Conservation (phyloP, 2,113 vertebrate species). For the Corythornis cristatus region DNA sequence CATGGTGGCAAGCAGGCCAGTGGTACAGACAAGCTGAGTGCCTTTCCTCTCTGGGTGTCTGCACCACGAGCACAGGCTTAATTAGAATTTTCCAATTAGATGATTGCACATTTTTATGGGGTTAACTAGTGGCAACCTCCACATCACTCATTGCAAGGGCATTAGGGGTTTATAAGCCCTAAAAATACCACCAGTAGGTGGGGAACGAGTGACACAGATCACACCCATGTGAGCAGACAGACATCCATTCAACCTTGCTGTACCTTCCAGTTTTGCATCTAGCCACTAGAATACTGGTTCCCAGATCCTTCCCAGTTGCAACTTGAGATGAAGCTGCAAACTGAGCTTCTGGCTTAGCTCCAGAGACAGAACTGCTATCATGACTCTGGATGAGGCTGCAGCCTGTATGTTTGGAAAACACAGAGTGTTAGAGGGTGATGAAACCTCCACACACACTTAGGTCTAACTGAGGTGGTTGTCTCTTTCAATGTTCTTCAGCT, state of each 20-base stretch:
- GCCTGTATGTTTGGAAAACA: not conserved
- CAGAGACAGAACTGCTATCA: not conserved
- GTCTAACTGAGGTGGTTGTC: not conserved
- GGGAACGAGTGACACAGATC: conserved; percentile 38
- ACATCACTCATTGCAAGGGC: not conserved
- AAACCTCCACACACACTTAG: not conserved
- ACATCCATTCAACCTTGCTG: not conserved
- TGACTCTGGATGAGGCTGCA: not conserved
- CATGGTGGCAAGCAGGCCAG: not conserved
- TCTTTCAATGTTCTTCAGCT: not conserved
- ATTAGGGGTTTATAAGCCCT: not conserved
- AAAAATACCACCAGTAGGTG: conserved; percentile 39
- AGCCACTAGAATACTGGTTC: not conserved
- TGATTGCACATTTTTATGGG: conserved; percentile 3
- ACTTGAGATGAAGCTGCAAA: not conserved
- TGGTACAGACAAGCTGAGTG: not conserved
- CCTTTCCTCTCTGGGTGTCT: not conserved
- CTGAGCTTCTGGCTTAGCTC: not conserved
- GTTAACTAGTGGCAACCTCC: not conserved
- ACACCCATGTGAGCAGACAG: not conserved
- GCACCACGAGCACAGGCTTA: not conserved
- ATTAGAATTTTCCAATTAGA: conserved; percentile 29
- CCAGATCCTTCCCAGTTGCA: not conserved
- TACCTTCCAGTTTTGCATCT: not conserved
- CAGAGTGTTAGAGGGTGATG: not conserved